Percentiles rank a stretch among this genome's conserved stretches.
These are phyloP conservation scores for Boleophthalmus pectinirostris DNA, from an alignment of 2,113 vertebrate species.

Conservation along the genomic window DNA sequence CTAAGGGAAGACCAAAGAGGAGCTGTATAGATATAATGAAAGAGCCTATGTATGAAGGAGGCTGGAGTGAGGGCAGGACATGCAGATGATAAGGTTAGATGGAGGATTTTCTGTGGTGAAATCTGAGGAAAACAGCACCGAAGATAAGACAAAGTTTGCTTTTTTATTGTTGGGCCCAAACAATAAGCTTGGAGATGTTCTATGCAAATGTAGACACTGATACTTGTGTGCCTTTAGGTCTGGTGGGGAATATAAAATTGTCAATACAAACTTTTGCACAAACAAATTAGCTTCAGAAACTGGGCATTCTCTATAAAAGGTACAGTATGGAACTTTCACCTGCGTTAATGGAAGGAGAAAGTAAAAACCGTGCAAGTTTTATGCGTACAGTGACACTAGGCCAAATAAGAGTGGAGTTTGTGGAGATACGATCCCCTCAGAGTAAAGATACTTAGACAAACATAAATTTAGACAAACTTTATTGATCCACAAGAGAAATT, in stretches of 20 bases:
- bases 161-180: not conserved
- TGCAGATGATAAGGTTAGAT: not conserved
- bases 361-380: too few relatives aligned
- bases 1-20: not conserved
- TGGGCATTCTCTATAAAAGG: too few relatives aligned
- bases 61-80: not conserved
- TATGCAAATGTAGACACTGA: not conserved
- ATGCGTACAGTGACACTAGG: too few relatives aligned
- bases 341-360: too few relatives aligned
- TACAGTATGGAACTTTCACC: too few relatives aligned
- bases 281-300: too few relatives aligned
- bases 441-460: too few relatives aligned
- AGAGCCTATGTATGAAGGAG: not conserved
- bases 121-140: not conserved
- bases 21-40: not conserved
- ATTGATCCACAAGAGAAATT: too few relatives aligned
- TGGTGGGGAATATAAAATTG: not conserved
- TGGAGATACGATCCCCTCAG: too few relatives aligned
- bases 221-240: not conserved
- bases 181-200: not conserved
- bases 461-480: too few relatives aligned
- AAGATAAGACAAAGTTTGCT: not conserved
- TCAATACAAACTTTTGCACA: not conserved
- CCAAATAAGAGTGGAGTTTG: too few relatives aligned
- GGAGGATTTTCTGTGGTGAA: not conserved